Evolutionary conservation across 2,888 invertebrate species (phyloP).

Genomic region (Orgyia antiqua): DNA sequence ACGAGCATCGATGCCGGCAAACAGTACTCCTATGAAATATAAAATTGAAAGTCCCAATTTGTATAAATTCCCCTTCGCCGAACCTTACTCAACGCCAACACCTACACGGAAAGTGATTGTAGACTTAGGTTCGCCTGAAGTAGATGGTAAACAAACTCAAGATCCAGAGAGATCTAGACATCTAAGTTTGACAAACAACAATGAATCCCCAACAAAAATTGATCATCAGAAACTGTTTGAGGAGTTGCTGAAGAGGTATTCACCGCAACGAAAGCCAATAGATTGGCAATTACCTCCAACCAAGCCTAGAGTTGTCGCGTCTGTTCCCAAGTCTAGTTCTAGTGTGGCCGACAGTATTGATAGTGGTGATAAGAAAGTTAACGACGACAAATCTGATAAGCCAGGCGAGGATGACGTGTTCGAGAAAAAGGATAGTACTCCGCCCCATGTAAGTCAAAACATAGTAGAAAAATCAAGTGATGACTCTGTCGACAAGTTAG

Average conservation of each 20-base stretch:
- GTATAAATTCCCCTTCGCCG: constrained; percentile 72
- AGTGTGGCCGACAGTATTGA: constrained; percentile 49
- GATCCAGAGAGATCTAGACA: constrained; percentile 48
- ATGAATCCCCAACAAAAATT: constrained; percentile 44
- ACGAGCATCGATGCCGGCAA: constrained; percentile 60
- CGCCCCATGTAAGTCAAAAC: constrained; percentile 21
- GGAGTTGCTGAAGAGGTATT: constrained; percentile 65
- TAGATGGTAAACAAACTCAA: constrained; percentile 54
- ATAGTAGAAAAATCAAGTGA: constrained; percentile 15
- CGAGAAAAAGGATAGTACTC: constrained; percentile 36
- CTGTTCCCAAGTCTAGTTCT: constrained; percentile 61
- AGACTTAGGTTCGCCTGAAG: constrained; percentile 47
- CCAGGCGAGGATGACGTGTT: constrained; percentile 59
- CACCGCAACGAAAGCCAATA: constrained; percentile 65
- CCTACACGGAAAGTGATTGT: constrained; percentile 55
- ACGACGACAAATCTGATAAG: constrained; percentile 34
- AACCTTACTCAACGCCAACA: constrained; percentile 67
- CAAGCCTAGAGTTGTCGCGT: constrained; percentile 61
- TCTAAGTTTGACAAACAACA: constrained; percentile 46
- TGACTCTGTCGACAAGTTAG: constrained; percentile 15
- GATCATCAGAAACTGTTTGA: constrained; percentile 69
- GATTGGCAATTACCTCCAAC: constrained; percentile 70
- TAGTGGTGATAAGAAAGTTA: constrained; percentile 36
- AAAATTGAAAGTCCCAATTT: constrained; percentile 69
- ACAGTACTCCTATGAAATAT: constrained; percentile 50